Conservation (phyloP, 2,888 invertebrate genomes). For the Chymomyza fuscimana region DNA sequence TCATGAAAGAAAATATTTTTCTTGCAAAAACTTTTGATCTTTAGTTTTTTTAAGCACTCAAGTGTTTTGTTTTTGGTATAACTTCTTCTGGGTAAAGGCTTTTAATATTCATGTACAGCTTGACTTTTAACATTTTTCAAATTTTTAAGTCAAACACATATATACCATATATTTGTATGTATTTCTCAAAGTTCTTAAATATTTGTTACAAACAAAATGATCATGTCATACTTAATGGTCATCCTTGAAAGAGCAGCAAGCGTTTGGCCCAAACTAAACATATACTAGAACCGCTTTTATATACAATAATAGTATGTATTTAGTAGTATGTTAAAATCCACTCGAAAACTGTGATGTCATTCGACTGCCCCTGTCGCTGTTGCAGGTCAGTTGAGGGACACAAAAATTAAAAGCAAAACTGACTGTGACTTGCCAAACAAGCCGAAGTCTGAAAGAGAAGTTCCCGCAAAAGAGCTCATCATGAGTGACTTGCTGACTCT, state of each 20-base stretch:
- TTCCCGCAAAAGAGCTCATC: slow-evolving; percentile 21
- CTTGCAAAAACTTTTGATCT: background rate
- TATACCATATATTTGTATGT: background rate
- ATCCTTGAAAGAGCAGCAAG: background rate
- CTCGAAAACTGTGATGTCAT: slow-evolving; percentile 62
- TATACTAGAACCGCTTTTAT: background rate
- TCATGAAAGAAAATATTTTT: background rate
- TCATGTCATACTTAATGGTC: background rate
- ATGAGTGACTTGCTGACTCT: slow-evolving; percentile 8
- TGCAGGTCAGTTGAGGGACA: slow-evolving; percentile 6
- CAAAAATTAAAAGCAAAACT: slow-evolving; percentile 51
- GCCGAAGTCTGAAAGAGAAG: slow-evolving; percentile 17
- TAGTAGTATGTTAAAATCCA: slow-evolving; percentile 36
- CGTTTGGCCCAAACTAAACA: background rate
- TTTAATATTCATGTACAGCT: background rate
- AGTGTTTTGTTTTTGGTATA: background rate
- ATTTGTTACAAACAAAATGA: background rate
- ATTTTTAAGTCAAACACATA: background rate
- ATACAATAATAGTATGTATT: background rate
- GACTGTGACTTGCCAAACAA: slow-evolving; percentile 38
- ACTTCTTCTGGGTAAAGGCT: background rate
- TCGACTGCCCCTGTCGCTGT: slow-evolving; percentile 15
- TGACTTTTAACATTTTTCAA: background rate
- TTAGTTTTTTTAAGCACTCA: background rate
- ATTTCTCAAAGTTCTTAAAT: background rate